Evolutionary conservation across 2,888 invertebrate genomes (phyloP).

Genomic region (Deilephila porcellus): DNA sequence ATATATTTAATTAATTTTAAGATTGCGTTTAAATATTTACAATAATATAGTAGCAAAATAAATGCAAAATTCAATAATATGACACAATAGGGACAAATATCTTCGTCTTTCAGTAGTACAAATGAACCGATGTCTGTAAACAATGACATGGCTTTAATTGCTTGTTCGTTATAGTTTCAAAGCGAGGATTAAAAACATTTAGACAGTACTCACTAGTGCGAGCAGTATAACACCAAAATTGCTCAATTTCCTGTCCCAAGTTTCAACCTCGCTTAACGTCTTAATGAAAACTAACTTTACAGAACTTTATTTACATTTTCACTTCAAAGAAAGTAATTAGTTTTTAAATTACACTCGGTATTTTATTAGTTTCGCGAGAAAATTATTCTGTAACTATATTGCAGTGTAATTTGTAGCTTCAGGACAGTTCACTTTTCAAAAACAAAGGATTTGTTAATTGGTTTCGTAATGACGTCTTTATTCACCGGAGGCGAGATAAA

Average conservation of each 20-base stretch:
- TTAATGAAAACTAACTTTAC: slow-evolving; percentile 74
- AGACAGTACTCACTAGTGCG: slow-evolving; percentile 9
- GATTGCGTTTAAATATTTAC: too few species aligned
- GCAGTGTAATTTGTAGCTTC: slow-evolving; percentile 28
- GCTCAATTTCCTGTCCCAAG: slow-evolving; percentile 73
- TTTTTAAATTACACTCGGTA: slow-evolving; percentile 59
- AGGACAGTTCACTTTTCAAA: slow-evolving; percentile 23
- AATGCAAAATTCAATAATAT: background rate
- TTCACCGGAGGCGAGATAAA: slow-evolving; percentile 15
- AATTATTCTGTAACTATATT: slow-evolving; percentile 41
- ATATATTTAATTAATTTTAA: too few species aligned
- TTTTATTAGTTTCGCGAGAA: slow-evolving; percentile 39
- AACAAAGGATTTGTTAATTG: slow-evolving; percentile 30
- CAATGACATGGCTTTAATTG: background rate
- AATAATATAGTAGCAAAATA: too few species aligned
- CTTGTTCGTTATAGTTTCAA: background rate
- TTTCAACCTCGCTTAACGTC: slow-evolving; percentile 70
- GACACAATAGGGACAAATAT: background rate
- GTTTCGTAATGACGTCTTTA: slow-evolving; percentile 29
- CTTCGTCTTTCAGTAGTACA: background rate
- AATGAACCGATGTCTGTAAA: background rate
- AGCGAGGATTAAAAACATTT: slow-evolving; percentile 2
- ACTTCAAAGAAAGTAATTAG: slow-evolving; percentile 67
- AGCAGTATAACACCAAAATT: slow-evolving; percentile 61
- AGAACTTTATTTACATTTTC: slow-evolving; percentile 68